Evolutionary conservation across 2,113 vertebrate genomes (phyloP).

Genomic region (Platysternon megacephalum): DNA sequence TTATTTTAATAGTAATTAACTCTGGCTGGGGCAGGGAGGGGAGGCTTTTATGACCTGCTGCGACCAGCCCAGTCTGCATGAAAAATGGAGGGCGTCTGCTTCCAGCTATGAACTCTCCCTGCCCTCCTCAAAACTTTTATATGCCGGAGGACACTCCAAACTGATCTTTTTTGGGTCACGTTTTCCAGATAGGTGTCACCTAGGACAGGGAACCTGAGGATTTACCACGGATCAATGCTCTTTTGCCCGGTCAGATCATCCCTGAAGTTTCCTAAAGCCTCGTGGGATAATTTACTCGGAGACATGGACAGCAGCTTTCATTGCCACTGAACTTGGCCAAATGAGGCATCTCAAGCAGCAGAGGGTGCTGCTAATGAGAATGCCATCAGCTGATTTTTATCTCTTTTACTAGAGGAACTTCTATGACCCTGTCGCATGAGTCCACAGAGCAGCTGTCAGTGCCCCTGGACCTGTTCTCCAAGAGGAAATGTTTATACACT

Average conservation of each 20-base stretch:
- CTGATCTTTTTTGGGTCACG: background rate
- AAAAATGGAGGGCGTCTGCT: background rate
- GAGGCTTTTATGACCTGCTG: background rate
- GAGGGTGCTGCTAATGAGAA: background rate
- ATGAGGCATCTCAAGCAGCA: background rate
- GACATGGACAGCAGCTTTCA: background rate
- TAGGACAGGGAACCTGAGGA: background rate
- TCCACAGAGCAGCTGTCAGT: background rate
- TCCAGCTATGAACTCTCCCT: background rate
- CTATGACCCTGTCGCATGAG: background rate
- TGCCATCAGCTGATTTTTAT: background rate
- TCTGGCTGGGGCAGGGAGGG: background rate
- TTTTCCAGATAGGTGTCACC: background rate
- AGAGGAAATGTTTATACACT: background rate
- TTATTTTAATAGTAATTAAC: conserved; percentile 53
- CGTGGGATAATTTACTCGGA: background rate
- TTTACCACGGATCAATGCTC: background rate
- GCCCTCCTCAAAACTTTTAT: background rate
- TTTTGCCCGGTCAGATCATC: background rate
- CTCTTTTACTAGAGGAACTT: background rate
- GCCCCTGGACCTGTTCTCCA: background rate
- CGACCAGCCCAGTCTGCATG: background rate
- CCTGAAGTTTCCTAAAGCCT: background rate
- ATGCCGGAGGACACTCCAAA: background rate
- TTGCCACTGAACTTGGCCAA: background rate